Evolutionary conservation across 2,113 vertebrate species (phyloP).

Genomic region (Lepidothrix coronata): DNA sequence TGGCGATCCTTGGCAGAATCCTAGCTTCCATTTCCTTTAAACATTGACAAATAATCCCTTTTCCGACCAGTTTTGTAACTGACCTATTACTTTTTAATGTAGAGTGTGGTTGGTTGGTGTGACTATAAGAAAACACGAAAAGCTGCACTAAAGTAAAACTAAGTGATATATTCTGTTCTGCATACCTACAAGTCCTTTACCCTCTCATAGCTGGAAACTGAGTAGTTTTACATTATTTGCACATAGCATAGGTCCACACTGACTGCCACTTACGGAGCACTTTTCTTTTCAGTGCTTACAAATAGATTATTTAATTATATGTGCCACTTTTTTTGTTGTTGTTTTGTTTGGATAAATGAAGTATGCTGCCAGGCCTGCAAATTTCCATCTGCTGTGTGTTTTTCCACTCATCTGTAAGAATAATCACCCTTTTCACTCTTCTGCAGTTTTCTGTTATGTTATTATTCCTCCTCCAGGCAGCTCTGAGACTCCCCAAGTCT

Average conservation of each 20-base stretch:
- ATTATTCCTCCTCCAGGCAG: neutral
- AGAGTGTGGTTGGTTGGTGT: neutral
- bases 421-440: neutral
- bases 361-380: neutral
- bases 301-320: neutral
- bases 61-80: neutral
- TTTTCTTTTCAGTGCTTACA: neutral
- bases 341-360: neutral
- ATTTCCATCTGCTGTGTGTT: neutral
- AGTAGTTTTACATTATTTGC: neutral
- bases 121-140: neutral
- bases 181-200: neutral
- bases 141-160: neutral
- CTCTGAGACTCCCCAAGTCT: neutral
- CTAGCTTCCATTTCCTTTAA: neutral
- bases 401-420: neutral
- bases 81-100: neutral
- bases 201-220: neutral
- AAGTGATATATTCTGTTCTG: neutral
- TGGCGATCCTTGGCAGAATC: neutral
- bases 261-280: neutral
- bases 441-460: neutral
- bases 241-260: neutral
- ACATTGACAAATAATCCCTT: neutral
- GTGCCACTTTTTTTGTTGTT: neutral